phyloP scores from a whole-genome alignment of 2,888 invertebrate genomes.

The Agelastica alni region DNA sequence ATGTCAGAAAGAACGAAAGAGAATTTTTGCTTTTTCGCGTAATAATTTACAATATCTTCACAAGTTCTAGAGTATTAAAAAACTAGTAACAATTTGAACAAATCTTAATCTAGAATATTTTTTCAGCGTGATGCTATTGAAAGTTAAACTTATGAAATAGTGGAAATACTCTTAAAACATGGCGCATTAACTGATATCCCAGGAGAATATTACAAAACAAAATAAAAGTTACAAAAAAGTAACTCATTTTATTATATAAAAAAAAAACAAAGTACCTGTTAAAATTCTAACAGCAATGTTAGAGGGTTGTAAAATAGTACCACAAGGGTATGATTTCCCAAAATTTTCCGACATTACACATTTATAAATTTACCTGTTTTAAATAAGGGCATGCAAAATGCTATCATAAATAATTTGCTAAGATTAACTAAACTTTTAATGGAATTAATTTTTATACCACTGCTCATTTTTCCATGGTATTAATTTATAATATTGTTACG shows the following conservation, averaged over 20 bases:
- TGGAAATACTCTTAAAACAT: constrained; percentile 55
- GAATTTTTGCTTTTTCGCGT: no score
- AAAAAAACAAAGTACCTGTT: constrained; percentile 38
- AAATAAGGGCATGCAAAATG: constrained; percentile 38
- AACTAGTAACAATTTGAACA: no score
- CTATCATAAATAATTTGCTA: constrained; percentile 43
- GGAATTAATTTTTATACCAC: constrained; percentile 46
- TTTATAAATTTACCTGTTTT: constrained; percentile 32
- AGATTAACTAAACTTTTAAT: constrained; percentile 47
- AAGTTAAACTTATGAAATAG: constrained; percentile 55
- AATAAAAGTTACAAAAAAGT: constrained; percentile 39
- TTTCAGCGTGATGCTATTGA: constrained; percentile 64
- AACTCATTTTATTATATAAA: constrained; percentile 45
- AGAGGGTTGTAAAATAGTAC: constrained; percentile 43
- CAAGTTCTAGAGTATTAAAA: no score
- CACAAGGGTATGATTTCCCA: constrained; percentile 41
- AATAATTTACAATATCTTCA: no score
- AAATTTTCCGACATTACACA: constrained; percentile 31
- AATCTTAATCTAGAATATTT: no score
- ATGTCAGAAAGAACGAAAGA: no score
- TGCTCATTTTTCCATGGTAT: constrained; percentile 31
- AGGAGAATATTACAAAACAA: constrained; percentile 59
- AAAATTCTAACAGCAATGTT: constrained; percentile 45
- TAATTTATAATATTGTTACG: constrained; percentile 37
- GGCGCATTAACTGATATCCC: constrained; percentile 62